phyloP scores from a whole-genome alignment of 2,888 invertebrate genomes.

The Leucania comma region DNA sequence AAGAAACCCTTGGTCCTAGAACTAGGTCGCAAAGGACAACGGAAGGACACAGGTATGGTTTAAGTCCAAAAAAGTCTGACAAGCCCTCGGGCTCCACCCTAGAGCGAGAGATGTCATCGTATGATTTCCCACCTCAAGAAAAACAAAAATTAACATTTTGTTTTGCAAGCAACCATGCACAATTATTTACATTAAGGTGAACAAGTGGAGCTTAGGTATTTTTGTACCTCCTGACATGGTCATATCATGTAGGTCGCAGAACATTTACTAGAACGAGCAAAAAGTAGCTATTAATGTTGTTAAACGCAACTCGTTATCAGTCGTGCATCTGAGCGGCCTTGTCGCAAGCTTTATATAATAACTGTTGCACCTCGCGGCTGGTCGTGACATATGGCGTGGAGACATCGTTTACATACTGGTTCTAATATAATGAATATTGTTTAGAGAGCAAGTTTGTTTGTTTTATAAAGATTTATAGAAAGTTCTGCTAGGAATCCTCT shows the following conservation, averaged over 20 bases:
- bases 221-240: background rate
- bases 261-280: slow-evolving; percentile 6
- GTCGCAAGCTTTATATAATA: slow-evolving; percentile 28
- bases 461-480: background rate
- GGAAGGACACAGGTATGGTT: too few species aligned
- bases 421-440: too few species aligned
- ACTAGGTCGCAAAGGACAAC: too few species aligned
- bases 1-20: too few species aligned
- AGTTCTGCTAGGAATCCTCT: too few species aligned
- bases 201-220: background rate
- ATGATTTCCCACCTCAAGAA: too few species aligned
- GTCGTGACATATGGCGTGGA: slow-evolving; percentile 5
- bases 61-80: too few species aligned
- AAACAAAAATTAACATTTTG: too few species aligned
- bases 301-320: slow-evolving; percentile 27
- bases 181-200: too few species aligned
- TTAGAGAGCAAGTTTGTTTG: background rate
- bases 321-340: slow-evolving; percentile 36
- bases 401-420: background rate
- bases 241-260: slow-evolving; percentile 6
- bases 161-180: too few species aligned
- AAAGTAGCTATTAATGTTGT: slow-evolving; percentile 14
- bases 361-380: background rate
- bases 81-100: too few species aligned
- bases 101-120: too few species aligned